Evolutionary conservation across 2,113 vertebrate genomes (phyloP).

Genomic region (Aspidoscelis tigris): DNA sequence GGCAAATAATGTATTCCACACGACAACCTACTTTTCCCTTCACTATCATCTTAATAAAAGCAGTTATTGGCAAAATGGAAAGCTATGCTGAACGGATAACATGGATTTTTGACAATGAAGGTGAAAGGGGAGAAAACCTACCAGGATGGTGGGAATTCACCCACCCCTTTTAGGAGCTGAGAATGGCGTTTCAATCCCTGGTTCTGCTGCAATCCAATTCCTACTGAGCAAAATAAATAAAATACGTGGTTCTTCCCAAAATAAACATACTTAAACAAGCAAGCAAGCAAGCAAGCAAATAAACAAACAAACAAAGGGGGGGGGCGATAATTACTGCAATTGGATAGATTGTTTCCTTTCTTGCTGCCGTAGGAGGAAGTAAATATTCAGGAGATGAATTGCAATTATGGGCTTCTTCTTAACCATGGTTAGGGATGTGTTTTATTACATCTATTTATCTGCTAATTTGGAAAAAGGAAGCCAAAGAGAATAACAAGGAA

Average conservation of each 20-base stretch:
- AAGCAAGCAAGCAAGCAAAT: background rate
- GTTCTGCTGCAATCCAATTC: conserved; percentile 16
- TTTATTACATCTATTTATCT: conserved; percentile 16
- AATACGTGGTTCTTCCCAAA: background rate
- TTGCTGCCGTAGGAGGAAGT: background rate
- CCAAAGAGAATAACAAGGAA: background rate
- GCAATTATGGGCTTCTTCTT: conserved; percentile 13
- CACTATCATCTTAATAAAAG: background rate
- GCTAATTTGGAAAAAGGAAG: conserved; percentile 1
- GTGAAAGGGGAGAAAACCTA: conserved; percentile 11
- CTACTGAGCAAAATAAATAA: background rate
- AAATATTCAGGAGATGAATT: conserved; percentile 47
- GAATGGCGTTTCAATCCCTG: background rate
- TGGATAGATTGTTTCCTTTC: conserved; percentile 37
- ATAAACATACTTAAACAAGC: background rate
- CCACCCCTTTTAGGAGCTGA: background rate
- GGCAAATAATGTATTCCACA: conserved; percentile 35
- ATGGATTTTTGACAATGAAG: conserved; percentile 19
- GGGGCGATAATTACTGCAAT: conserved; percentile 28
- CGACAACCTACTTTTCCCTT: background rate
- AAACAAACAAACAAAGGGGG: background rate
- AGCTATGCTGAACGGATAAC: conserved; percentile 27
- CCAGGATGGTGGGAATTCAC: background rate
- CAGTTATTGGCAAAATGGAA: background rate
- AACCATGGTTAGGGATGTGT: background rate